Conservation (phyloP, 1,140 invertebrate species). For the Macrotrachela quadricornifera region DNA sequence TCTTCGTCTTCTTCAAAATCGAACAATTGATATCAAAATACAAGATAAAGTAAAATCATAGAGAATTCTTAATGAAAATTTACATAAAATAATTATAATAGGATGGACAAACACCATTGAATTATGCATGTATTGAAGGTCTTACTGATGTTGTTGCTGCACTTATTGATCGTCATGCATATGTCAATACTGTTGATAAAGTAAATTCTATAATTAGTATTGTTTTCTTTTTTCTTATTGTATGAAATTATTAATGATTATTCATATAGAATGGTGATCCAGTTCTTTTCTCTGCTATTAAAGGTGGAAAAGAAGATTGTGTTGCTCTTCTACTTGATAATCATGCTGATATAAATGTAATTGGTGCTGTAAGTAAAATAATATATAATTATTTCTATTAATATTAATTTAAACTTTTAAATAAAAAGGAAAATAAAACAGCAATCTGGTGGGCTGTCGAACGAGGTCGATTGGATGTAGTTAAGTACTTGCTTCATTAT, state of each 20-base stretch:
- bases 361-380: constrained; percentile 57
- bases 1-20: constrained; percentile 57
- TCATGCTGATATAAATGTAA: constrained; percentile 81
- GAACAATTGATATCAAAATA: constrained; percentile 61
- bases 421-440: constrained; percentile 61
- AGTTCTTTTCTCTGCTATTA: constrained; percentile 81
- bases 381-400: no score
- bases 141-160: constrained; percentile 65
- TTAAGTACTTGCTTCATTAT: constrained; percentile 59
- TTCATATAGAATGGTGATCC: constrained; percentile 54
- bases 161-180: constrained; percentile 68
- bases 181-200: constrained; percentile 73
- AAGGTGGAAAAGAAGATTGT: constrained; percentile 69
- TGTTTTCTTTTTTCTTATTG: not conserved
- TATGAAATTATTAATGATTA: not conserved
- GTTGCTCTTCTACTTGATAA: constrained; percentile 81
- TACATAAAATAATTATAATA: constrained; percentile 23
- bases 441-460: constrained; percentile 89
- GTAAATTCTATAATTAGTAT: constrained; percentile 12
- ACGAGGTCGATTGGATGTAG: constrained; percentile 65
- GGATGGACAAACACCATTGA: constrained; percentile 76
- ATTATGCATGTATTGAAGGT: constrained; percentile 74
- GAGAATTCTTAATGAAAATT: not conserved
- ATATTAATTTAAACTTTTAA: not conserved
- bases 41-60: constrained; percentile 42